These are phyloP conservation scores for Rhizomys pruinosus DNA, from an alignment of 2,113 vertebrate genomes.

Conservation along the genomic window DNA sequence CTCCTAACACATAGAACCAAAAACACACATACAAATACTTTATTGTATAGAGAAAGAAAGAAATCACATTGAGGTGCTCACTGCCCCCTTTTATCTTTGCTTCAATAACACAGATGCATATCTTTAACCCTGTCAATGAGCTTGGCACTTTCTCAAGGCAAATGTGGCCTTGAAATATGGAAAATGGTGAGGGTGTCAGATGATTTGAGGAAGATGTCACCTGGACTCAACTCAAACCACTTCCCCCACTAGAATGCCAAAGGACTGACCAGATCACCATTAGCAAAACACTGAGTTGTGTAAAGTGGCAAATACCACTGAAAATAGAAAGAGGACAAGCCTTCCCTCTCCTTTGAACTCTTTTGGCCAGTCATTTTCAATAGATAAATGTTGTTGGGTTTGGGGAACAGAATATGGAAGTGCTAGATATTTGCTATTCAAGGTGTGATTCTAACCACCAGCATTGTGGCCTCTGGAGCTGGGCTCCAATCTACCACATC, in stretches of 20 bases:
- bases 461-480: fast-evolving
- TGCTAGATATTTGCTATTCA: neutral
- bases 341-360: neutral
- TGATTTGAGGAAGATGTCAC: neutral
- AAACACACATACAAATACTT: neutral
- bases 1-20: neutral
- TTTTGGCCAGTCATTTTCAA: neutral
- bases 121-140: neutral
- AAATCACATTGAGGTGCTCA: neutral
- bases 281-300: neutral
- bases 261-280: neutral
- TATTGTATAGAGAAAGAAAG: neutral
- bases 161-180: neutral
- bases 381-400: neutral
- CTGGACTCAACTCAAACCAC: neutral
- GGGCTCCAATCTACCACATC: neutral
- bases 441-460: neutral
- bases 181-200: neutral
- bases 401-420: neutral
- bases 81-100: neutral
- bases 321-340: neutral
- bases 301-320: neutral
- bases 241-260: neutral
- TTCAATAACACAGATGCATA: no score
- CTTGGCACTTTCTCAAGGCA: neutral